A percentile compares a stretch with the other conserved stretches of the same genome.
Conservation (phyloP, 2,888 invertebrate species). For the Orthosia gracilis region DNA sequence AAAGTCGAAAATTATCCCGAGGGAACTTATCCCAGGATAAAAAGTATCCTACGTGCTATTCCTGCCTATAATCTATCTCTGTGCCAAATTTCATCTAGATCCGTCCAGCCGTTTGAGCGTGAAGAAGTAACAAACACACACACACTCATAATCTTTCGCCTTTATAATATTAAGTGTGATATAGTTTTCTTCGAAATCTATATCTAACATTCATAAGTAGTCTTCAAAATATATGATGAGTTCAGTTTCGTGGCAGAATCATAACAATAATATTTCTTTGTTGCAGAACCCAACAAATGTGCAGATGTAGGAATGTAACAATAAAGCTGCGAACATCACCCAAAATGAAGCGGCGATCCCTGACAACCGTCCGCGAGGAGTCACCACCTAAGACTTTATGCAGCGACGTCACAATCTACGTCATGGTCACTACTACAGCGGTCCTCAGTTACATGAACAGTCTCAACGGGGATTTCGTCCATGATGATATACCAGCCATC, state of each 20-base stretch:
- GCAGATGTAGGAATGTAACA: constrained; percentile 87
- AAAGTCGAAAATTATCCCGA: too few relatives aligned
- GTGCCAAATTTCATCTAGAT: too few relatives aligned
- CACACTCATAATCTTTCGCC: too few relatives aligned
- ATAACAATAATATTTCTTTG: constrained; percentile 62
- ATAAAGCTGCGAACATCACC: constrained; percentile 74
- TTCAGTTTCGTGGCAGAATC: too few relatives aligned
- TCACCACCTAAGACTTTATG: constrained; percentile 68
- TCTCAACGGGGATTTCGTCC: constrained; percentile 95
- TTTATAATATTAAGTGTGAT: too few relatives aligned
- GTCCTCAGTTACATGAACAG: constrained; percentile 94
- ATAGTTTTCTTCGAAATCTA: too few relatives aligned
- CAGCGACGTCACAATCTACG: constrained; percentile 92
- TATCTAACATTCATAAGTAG: too few relatives aligned
- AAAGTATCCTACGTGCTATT: too few relatives aligned
- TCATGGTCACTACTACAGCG: constrained; percentile 92
- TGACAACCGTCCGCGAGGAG: constrained; percentile 86
- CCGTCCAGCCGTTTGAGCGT: too few relatives aligned
- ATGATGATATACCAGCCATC: constrained; percentile 97
- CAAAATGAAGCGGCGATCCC: constrained; percentile 88
- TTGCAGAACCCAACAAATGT: constrained; percentile 85
- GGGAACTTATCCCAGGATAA: too few relatives aligned
- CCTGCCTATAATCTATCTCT: too few relatives aligned
- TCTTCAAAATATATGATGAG: background rate
- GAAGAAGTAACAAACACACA: too few relatives aligned